phyloP scores from a whole-genome alignment of 2,888 invertebrate species.

The Aricia artaxerxes region DNA sequence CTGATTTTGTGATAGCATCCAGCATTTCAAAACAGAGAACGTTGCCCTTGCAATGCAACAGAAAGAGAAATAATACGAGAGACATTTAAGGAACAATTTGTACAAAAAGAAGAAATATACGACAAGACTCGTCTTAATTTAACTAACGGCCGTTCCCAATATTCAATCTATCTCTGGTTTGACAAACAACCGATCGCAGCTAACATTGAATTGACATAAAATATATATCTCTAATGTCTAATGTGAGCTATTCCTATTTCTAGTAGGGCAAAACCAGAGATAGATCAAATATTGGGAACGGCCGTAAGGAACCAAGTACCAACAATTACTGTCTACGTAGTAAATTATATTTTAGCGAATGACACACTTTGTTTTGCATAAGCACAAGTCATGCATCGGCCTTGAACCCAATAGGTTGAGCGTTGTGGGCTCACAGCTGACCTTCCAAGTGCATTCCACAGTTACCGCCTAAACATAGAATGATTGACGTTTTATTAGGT shows the following conservation, averaged over 20 bases:
- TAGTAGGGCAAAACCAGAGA: no score
- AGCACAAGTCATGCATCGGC: constrained; percentile 1
- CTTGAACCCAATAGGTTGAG: constrained; percentile 1
- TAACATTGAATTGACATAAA: no score
- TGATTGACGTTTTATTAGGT: background rate
- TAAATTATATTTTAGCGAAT: background rate
- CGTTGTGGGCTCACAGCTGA: background rate
- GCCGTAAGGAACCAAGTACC: background rate
- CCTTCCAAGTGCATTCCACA: background rate
- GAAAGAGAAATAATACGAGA: background rate
- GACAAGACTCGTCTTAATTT: background rate
- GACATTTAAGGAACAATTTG: background rate
- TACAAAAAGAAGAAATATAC: background rate
- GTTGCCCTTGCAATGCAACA: background rate
- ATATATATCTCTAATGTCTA: no score
- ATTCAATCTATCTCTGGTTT: no score
- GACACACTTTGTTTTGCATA: background rate
- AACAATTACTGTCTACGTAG: background rate
- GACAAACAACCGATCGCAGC: no score
- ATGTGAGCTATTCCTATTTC: no score
- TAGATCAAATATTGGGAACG: no score
- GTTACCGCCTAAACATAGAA: background rate
- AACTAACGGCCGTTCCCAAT: background rate
- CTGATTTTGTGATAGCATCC: no score
- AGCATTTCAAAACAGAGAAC: no score